Evolutionary conservation across 2,888 invertebrate genomes (phyloP), one percentile per base, ranked within the genome.

Genomic region (Himalopsyche kuldschensis): DNA sequence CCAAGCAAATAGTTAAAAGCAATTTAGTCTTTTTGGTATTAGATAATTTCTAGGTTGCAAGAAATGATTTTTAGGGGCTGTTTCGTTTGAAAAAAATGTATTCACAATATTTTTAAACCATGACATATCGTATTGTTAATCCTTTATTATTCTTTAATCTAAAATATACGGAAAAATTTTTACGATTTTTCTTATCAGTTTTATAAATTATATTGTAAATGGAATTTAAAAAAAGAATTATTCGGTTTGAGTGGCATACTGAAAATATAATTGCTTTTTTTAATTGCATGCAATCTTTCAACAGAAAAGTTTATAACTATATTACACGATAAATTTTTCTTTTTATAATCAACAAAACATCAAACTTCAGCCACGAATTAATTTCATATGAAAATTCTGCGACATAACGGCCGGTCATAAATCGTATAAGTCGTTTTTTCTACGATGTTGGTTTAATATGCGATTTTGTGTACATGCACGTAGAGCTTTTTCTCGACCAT

Each of bases 181-280:
- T 41, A 41, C 41, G 41, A 41, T 15, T 41, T 8, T 27, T 24
- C 69, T 69, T 69, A 69, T 69, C 69, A 27, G 69, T 69, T 69
- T 69, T 69, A 69, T 69, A 69, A 69, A 69, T 69, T 69, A 69
- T 69, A 69, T 27, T 69, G 69, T 69, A 69, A 69, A 69, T 11
- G 27, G 69, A 11, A 69, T 69, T n/a, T 69, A 69, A 69, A 69
- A 69, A 69, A 69, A 69, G 69, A 69, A 3, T 69, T 69, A 27
- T 69, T 69, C 69, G 69, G 69, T 69, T 69, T 69, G 69, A 69
- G 69, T 69, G 69, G 69, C 69, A 69, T 69, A 69, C 69, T 69
- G 69, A 69, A 69, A 69, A 69, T 69, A 30, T 69, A 69, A 69
- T 69, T 69, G 69, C 69, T 27, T 30, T 69, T 69, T 69, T 69